Evolutionary conservation across 2,888 invertebrate genomes (phyloP), one percentile per base, ranked within the genome.

Genomic region (Meloe dianella): DNA sequence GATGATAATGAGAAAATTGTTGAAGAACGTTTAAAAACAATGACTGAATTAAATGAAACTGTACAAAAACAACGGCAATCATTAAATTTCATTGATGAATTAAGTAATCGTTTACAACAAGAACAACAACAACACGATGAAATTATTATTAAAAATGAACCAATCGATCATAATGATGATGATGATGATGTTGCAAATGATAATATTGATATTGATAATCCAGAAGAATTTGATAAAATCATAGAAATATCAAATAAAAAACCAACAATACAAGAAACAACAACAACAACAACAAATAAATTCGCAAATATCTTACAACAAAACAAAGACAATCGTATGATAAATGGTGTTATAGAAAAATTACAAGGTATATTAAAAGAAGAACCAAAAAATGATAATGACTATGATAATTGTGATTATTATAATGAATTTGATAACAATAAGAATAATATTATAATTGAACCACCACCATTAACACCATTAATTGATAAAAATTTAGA

Each of bases 1-100:
- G 84, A 84, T 54, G 86, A 86, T 47, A 77, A 81, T 54, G 79
- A 81, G 6, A 84, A 84, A 67, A 85, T 86, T 61, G 84, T 86
- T 68, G 78, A 84, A 47, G 85, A 86, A 69, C 81, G 86, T 0
- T 80, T 85, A 59, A 82, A 84, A 63, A 85, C 83, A 67, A 87
- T 87, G 87, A 83, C 85, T 54, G 86, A 86, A 71, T 81, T 87
- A 7, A 81, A 78, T 65, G 77, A 80, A 71, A 76, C 75, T 3
- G 75, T 82, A 20, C 78, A 78, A 54, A 74, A 74, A 4, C 76
- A 75, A 20, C 76, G 83, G 57, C 72, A 76, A 2, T 77, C 78
- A 2, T 69, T 79, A 30, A 78, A 79, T 66, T 81, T 81, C 63
- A 74, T 79, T 9, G 79, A 80, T 35, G 76, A 78, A 64, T 71